Base-by-base conservation (phyloP, 2,113 vertebrate species). In the Malaclemys terrapin region DNA sequence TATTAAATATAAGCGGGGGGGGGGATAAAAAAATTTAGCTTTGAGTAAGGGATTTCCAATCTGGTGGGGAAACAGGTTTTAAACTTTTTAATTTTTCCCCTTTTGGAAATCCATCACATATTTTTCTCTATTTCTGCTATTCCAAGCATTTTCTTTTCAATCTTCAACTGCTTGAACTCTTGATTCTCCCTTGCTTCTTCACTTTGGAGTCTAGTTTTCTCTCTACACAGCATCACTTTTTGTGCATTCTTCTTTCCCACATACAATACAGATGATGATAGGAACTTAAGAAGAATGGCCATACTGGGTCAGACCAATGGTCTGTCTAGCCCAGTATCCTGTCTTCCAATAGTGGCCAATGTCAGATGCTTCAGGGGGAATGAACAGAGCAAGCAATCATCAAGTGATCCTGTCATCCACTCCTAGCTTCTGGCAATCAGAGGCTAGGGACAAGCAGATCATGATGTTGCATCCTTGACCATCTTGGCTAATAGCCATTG, bases 181-280 rank as follows among this genome's bases (percentile, higher is more conserved):
- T 88, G 19, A 49, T 22, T 89, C 47, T 85, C 29, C 94, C 11
- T 4, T 92, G 42, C 42, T 87, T 95, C 57, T 89, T 78, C 20
- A 45, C 29, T 87, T 29, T 2, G 7, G 5, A 2, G 91, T 95
- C 10, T 38, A 75, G n/a, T 42, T 75, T 13, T 2, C 27, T 7
- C 20, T 16, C 50, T 29, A 56, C 0, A 0, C 10, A 62, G 20
- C 20, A 49, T 3, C 49, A 2, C n/a, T 0, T 65, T 85, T 54
- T 31, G 1, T 22, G 4, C 42, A 19, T 2, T 49, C 24, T 86
- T 91, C 52, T 84, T 69, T 45, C 10, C 53, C 11, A 4, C 0
- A 0, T 38, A 10, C 2, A 42, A 80, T 87, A 29, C 84, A 87
- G 45, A 42, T 12, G 5, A 11, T 84, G 10, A 65, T 31, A 65